Evolutionary conservation across 2,888 invertebrate genomes (phyloP).

Genomic region (Phymatocera aterrima): DNA sequence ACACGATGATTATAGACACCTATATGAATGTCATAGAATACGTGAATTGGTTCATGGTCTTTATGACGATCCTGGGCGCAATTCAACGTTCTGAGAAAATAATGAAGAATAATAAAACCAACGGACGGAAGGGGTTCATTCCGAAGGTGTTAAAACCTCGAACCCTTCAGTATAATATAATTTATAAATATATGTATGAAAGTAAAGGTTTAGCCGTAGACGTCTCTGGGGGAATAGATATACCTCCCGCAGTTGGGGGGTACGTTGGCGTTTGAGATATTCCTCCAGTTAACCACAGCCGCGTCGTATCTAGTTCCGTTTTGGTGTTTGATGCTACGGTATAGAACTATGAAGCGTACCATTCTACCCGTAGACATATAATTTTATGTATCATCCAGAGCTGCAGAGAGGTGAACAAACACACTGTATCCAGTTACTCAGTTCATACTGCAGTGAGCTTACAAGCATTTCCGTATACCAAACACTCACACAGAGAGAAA

Average conservation of each 20-base stretch:
- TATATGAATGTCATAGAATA: not conserved
- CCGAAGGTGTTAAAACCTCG: not conserved
- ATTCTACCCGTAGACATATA: conserved; percentile 9
- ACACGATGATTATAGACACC: not conserved
- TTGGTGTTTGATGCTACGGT: conserved; percentile 19
- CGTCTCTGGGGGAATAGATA: conserved; percentile 2
- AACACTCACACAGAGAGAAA: not conserved
- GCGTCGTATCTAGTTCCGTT: conserved; percentile 29
- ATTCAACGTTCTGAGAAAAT: not conserved
- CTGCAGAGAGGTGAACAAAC: conserved; percentile 7
- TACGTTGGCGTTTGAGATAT: conserved; percentile 3
- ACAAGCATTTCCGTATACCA: not conserved
- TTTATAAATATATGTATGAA: not conserved
- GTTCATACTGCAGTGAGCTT: too few species aligned
- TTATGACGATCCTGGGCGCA: not conserved
- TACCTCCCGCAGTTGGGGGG: not conserved
- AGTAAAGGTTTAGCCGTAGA: not conserved
- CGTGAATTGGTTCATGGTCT: not conserved
- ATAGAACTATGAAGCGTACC: not conserved
- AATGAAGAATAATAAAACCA: not conserved
- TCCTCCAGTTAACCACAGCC: conserved; percentile 19
- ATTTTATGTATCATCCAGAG: not conserved
- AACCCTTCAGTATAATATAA: not conserved
- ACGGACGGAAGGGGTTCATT: not conserved
- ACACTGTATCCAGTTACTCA: not conserved